Evolutionary conservation across 2,113 vertebrate genomes (phyloP).

Genomic region (Aix galericulata): DNA sequence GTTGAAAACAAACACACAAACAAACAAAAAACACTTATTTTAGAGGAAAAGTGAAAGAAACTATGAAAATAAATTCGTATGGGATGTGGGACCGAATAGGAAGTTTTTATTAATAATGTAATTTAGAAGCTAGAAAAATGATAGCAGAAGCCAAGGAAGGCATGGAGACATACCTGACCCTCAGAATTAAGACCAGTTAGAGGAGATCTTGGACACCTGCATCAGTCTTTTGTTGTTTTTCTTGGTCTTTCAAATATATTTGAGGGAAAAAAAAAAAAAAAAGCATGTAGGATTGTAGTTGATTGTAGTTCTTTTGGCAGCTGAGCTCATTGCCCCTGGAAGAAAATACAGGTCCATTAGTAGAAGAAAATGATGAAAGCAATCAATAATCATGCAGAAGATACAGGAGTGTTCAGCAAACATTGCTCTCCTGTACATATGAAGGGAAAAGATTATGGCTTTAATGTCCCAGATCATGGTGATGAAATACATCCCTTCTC

Average conservation of each 20-base stretch:
- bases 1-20: not conserved
- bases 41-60: not conserved
- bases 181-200: not conserved
- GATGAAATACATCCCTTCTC: not conserved
- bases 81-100: not conserved
- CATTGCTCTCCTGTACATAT: not conserved
- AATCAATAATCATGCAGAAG: not conserved
- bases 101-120: not conserved
- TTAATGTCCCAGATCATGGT: not conserved
- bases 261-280: not conserved
- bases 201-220: not conserved
- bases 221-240: not conserved
- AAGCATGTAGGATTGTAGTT: not conserved
- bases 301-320: not conserved
- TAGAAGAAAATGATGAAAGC: not conserved
- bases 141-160: not conserved
- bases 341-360: not conserved
- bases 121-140: not conserved
- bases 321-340: not conserved
- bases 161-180: not conserved
- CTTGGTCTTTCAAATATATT: not conserved
- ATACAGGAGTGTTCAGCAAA: not conserved
- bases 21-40: not conserved
- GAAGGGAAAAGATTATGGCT: not conserved
- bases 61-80: not conserved